phyloP scores from a whole-genome alignment of 2,888 invertebrate species.

The Terebella lapidaria region DNA sequence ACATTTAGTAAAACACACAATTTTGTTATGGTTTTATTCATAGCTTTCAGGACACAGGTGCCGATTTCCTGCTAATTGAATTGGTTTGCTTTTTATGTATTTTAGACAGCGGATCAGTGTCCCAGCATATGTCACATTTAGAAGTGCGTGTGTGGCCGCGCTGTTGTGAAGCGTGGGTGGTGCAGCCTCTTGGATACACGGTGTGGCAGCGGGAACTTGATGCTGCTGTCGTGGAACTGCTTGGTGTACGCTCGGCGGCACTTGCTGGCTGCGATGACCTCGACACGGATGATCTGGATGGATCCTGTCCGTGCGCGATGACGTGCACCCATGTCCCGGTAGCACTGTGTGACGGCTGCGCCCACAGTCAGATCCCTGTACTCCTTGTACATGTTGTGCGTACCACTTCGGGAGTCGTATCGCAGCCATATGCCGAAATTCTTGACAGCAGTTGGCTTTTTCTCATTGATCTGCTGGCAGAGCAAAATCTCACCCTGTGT shows the following conservation, averaged over 20 bases:
- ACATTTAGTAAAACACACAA: no score
- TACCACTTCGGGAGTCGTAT: slow-evolving; percentile 96
- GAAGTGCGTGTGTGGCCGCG: slow-evolving; percentile 56
- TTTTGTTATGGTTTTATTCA: no score
- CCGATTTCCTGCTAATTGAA: no score
- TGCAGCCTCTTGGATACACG: slow-evolving; percentile 57
- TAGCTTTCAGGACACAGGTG: no score
- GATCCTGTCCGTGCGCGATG: slow-evolving; percentile 97
- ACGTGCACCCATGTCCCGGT: slow-evolving; percentile 95
- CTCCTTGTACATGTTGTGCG: slow-evolving; percentile 98
- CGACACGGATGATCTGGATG: slow-evolving; percentile 96
- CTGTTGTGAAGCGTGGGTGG: slow-evolving; percentile 57
- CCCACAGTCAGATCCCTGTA: slow-evolving; percentile 94
- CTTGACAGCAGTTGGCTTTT: slow-evolving; percentile 89
- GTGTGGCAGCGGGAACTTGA: slow-evolving; percentile 90
- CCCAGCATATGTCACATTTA: no score
- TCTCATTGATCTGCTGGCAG: slow-evolving; percentile 70
- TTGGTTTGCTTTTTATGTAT: no score
- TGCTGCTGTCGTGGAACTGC: slow-evolving; percentile 94
- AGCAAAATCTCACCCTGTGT: slow-evolving; percentile 93
- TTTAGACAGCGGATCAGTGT: no score
- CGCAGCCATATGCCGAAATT: slow-evolving; percentile 99
- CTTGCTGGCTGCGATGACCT: slow-evolving; percentile 80
- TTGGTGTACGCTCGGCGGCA: slow-evolving; percentile 92
- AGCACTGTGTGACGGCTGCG: slow-evolving; percentile 95